These are phyloP conservation scores for Tauraco erythrolophus DNA, from an alignment of 2,113 vertebrate species.

Conservation along the genomic window DNA sequence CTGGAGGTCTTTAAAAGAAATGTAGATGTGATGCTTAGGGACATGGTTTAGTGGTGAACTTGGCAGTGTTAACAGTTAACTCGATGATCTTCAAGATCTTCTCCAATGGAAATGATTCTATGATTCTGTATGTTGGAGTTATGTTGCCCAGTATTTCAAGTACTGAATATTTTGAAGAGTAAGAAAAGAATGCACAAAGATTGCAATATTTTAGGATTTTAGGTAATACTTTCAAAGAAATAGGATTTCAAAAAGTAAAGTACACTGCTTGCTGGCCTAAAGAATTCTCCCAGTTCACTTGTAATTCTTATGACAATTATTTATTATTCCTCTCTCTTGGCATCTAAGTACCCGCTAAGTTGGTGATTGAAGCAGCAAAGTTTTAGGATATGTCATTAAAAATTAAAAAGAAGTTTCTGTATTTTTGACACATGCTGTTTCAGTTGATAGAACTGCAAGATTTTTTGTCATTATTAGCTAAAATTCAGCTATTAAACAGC, in stretches of 20 bases:
- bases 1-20: neutral
- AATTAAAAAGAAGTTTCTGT: neutral
- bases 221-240: neutral
- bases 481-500: conserved; percentile 12
- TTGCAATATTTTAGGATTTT: neutral
- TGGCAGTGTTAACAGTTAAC: neutral
- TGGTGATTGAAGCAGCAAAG: neutral
- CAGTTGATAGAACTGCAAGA: neutral
- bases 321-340: neutral
- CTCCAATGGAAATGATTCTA: neutral
- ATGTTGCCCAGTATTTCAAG: neutral
- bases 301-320: neutral
- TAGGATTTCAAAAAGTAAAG: neutral
- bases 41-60: neutral
- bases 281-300: neutral
- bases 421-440: neutral
- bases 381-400: neutral
- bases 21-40: accelerated
- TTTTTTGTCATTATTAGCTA: conserved; percentile 8
- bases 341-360: neutral
- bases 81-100: neutral
- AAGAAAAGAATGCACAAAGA: neutral
- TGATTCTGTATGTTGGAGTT: neutral
- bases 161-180: neutral
- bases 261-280: neutral